Percentiles rank a stretch among this genome's conserved stretches.
phyloP scores from a whole-genome alignment of 2,113 vertebrate species.

The Struthidea cinerea region DNA sequence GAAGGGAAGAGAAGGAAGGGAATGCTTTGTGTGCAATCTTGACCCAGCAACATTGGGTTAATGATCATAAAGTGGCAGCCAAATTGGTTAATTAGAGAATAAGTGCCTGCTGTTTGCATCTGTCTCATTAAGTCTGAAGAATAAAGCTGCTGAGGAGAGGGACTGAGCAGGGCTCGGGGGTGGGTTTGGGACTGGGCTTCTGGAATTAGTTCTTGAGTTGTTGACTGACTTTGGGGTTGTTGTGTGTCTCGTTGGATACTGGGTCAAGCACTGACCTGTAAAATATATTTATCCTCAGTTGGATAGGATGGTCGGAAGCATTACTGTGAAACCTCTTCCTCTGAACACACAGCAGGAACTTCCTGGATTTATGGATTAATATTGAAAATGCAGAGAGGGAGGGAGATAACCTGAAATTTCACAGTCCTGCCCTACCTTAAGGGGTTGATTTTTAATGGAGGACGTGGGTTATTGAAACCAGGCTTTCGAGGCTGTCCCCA shows the following conservation, averaged over 20 bases:
- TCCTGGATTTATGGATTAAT: neutral
- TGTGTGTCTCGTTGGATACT: neutral
- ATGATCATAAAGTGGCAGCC: constrained; percentile 51
- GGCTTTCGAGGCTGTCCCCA: neutral
- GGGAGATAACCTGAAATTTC: too few relatives aligned
- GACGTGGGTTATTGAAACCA: neutral
- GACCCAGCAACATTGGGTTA: constrained; percentile 36
- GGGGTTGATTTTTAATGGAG: neutral
- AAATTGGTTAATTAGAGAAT: constrained; percentile 54
- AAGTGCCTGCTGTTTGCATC: constrained; percentile 58
- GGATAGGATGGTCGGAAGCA: neutral
- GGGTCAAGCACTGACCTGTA: neutral
- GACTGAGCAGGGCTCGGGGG: neutral
- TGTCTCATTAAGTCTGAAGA: constrained; percentile 57
- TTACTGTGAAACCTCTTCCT: neutral
- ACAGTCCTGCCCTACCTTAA: too few relatives aligned
- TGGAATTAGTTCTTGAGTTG: neutral
- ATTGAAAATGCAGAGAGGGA: neutral
- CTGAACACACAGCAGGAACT: neutral
- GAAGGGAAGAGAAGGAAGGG: neutral
- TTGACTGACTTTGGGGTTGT: neutral
- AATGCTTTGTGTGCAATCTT: neutral
- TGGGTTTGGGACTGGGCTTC: neutral
- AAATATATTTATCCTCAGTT: neutral
- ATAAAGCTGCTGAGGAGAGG: neutral